Base-by-base conservation (phyloP, 2,113 vertebrate species). In the Hymenochirus boettgeri region DNA sequence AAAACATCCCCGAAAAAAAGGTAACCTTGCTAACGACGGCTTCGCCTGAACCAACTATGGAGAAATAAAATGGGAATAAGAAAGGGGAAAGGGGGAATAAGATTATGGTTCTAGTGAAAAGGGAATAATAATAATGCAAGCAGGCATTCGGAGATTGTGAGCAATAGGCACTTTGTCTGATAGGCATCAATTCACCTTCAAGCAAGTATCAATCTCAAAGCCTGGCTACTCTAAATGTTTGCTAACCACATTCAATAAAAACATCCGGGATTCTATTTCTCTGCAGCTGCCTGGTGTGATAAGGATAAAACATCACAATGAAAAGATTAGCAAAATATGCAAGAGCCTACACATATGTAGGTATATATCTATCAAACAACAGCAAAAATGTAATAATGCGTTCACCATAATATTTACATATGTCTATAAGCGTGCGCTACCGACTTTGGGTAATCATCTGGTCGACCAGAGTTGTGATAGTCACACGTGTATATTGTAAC, bases 151-250 rank as follows among this genome's bases (percentile, higher is more conserved):
- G 24, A 6, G 21, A 8, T 5, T 22, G 42, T 27, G 35, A 35
- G n/a, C 9, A 22, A 5, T 45, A 33, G 25, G 17, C 51, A 42
- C 61, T 19, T 24, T 21, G 48, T 17, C 18, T 24, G 11, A 19
- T n/a, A 56, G 5, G n/a, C 19, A 47, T 45, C 52, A 47, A 45
- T 42, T 18, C 17, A 23, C 25, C 50, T 11, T 15, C 23, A 45
- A 63, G 51, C 52, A 55, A 33, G 33, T 22, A 63, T 63, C 61
- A 31, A 17, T 45, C 47, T 27, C 50, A 29, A 23, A 56, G 62
- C 21, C 7, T 23, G 11, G 23, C 48, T 54, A 21, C 27, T 29
- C 10, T n/a, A 62, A 62, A 51, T 62, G 21, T 51, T 51, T 51
- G 46, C 37, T 62, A 33, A 3, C 46, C 29, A 51, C 29, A 48